Base-by-base conservation (phyloP, 1,140 invertebrate species). In the Aleiodes sp. region DNA sequence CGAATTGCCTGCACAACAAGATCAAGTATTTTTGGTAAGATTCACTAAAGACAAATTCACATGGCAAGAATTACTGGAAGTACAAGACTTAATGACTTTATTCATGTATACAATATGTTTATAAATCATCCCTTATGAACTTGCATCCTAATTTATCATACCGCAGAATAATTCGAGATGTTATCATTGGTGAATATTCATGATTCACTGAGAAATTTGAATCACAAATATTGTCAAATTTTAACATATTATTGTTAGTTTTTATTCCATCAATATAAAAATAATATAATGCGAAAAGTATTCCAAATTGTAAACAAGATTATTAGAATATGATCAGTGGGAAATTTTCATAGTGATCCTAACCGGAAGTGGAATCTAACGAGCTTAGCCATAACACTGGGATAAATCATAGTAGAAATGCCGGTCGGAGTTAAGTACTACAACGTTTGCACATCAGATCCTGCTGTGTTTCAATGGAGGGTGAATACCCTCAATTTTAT, bases 361-460 rank as follows among this genome's bases (percentile, higher is more conserved):
- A 14, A 21, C 21, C 70, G 66, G 66, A 68, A 72, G 60, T 69
- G 41, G 7, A 26, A 46, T 46, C 6, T 46, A 65, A 31, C 26
- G n/a, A 39, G 35, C n/a, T 52, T 24, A n/a, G 31, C 37, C 2
- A 63, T 63, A 71, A 71, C 61, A 62, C 64, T 63, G 28, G 61
- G 57, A 60, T 21, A 61, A 68, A 68, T 63, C 21, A 52, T 31
- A 39, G 37, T 62, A 57, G n/a, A 77, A 71, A 76, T 76, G 35
- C 37, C n/a, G 70, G 46, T 46, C 21, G 68, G 75, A 35, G 71
- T 59, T 76, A 76, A 80, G 78, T 77, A 70, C 78, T 73, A 80
- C 78, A 80, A 9, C 76, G 76, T 80, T 80, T 61, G 63, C 68
- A 67, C 78, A 80, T 80, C 76, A 78, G 76, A 73, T 67, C 78